A percentile compares a stretch with the other conserved stretches of the same genome.
Conservation (phyloP, 2,113 vertebrate genomes). For the Thinocorus orbignyianus region DNA sequence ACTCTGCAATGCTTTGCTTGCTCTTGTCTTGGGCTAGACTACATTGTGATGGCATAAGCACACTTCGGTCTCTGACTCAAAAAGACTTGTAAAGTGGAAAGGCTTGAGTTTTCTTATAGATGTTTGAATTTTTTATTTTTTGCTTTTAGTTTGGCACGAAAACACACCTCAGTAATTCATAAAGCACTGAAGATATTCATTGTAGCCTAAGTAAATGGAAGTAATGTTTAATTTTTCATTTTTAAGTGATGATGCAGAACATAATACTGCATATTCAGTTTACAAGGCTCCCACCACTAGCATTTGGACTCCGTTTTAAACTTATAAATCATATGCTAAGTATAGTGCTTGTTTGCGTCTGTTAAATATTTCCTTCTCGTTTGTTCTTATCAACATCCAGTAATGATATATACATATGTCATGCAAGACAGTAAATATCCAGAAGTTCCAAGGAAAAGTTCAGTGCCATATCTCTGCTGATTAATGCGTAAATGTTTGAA, state of each 20-base stretch:
- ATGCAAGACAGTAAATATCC: slow-evolving; percentile 35
- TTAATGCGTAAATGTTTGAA: slow-evolving; percentile 28
- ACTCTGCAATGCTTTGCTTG: not conserved
- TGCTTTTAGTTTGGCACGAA: not conserved
- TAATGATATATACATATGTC: slow-evolving; percentile 57
- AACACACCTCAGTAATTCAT: not conserved
- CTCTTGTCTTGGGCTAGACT: not conserved
- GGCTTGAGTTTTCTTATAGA: not conserved
- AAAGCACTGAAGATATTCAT: not conserved
- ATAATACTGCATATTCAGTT: not conserved
- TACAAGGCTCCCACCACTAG: slow-evolving; percentile 12
- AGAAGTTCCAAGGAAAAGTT: not conserved
- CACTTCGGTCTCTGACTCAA: not conserved
- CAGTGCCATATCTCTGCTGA: slow-evolving; percentile 13
- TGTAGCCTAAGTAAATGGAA: not conserved
- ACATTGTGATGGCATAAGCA: not conserved
- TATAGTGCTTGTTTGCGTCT: slow-evolving; percentile 49
- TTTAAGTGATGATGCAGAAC: slow-evolving; percentile 38
- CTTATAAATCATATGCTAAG: slow-evolving; percentile 56
- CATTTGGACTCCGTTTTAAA: slow-evolving; percentile 43
- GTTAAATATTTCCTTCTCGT: slow-evolving; percentile 48
- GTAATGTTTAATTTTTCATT: slow-evolving; percentile 17
- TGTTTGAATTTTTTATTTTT: not conserved
- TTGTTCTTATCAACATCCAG: slow-evolving; percentile 62
- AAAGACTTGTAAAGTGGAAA: not conserved